Evolutionary conservation across 2,113 vertebrate species (phyloP).

Genomic region (Tupaia chinensis): DNA sequence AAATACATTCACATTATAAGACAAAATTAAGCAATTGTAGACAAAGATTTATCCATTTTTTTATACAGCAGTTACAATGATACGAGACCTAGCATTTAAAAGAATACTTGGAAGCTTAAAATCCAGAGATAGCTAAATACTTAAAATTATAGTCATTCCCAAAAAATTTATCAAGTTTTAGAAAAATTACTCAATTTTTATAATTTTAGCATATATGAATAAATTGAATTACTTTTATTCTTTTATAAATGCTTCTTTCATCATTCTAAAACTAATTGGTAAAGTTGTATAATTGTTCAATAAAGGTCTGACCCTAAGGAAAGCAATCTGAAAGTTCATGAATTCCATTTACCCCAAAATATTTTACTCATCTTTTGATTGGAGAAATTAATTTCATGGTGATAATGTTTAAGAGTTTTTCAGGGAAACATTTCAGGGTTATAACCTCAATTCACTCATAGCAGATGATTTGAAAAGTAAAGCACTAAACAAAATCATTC

Average conservation of each 20-base stretch:
- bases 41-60: background rate
- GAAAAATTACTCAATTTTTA: background rate
- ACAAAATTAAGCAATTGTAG: background rate
- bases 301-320: background rate
- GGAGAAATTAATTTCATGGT: constrained; percentile 41
- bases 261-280: background rate
- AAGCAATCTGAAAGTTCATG: constrained; percentile 37
- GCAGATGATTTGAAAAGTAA: constrained; percentile 45
- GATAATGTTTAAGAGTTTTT: constrained; percentile 20
- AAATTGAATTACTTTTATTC: background rate
- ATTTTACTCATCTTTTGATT: background rate
- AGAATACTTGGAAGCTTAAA: background rate
- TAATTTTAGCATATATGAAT: background rate
- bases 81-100: background rate
- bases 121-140: background rate
- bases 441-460: constrained; percentile 8
- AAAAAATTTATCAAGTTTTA: background rate
- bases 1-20: background rate
- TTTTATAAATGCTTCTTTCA: background rate
- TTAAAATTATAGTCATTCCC: background rate
- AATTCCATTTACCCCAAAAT: background rate
- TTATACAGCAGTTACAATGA: background rate
- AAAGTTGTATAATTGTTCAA: constrained; percentile 18
- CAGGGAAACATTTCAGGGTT: constrained; percentile 1
- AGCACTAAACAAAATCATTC: background rate